Evolutionary conservation across 2,113 vertebrate species (phyloP).

Genomic region (Gymnarchus niloticus): DNA sequence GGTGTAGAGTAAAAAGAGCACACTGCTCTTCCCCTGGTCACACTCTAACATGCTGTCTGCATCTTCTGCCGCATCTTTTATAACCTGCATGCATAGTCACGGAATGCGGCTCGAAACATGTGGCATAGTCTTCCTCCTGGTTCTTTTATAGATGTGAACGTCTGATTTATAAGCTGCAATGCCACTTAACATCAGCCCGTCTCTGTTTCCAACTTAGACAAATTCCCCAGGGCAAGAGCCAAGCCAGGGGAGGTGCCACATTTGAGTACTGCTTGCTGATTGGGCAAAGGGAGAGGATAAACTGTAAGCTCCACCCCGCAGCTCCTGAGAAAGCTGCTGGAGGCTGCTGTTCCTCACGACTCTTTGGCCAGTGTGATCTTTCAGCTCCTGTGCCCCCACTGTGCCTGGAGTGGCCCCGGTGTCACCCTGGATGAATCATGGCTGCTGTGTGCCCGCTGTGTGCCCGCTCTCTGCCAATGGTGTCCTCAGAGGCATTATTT

Average conservation of each 20-base stretch:
- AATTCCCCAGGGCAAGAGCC: background rate
- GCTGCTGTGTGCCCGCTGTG: background rate
- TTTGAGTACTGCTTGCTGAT: background rate
- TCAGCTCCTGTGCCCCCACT: background rate
- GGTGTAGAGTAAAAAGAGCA: background rate
- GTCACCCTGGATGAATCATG: background rate
- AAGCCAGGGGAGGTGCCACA: background rate
- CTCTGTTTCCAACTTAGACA: background rate
- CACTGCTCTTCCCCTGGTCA: background rate
- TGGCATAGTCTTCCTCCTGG: background rate
- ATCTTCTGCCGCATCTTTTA: background rate
- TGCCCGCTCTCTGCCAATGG: background rate
- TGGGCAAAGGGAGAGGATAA: background rate
- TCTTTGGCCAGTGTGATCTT: background rate
- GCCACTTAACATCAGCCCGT: background rate
- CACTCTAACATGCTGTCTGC: background rate
- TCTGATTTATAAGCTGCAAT: background rate
- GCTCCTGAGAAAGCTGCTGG: background rate
- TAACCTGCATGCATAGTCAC: background rate
- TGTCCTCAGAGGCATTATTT: slow-evolving; percentile 16
- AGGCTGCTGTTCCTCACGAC: background rate
- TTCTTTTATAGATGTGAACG: background rate
- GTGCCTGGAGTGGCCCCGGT: background rate
- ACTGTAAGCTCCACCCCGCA: background rate
- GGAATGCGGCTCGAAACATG: background rate